A percentile compares a stretch with the other conserved stretches of the same genome.
These are phyloP conservation scores for Rhinoderma darwinii DNA, from an alignment of 2,113 vertebrate genomes.

Conservation along the genomic window DNA sequence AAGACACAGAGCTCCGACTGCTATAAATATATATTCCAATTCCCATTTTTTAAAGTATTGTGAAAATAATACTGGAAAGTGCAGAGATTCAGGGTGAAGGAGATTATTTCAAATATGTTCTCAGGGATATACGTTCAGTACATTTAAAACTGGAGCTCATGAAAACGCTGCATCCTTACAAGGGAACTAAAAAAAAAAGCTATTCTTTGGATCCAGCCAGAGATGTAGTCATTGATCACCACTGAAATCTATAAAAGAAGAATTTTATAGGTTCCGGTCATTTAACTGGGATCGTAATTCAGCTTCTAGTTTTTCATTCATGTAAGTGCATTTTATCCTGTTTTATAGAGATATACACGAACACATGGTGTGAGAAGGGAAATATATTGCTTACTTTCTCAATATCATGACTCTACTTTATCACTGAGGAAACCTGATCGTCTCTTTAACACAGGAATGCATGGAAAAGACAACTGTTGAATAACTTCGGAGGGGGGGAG, in stretches of 20 bases:
- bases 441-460: slow-evolving; percentile 59
- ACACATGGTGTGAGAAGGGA: slow-evolving; percentile 41
- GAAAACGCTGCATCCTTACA: neutral
- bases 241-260: slow-evolving; percentile 1
- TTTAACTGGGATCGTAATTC: slow-evolving; percentile 7
- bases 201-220: slow-evolving; percentile 12
- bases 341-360: slow-evolving; percentile 24
- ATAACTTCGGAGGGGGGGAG: slow-evolving; percentile 27
- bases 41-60: neutral
- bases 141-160: neutral
- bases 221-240: neutral
- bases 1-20: neutral
- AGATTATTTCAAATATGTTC: slow-evolving; percentile 24
- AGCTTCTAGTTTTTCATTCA: slow-evolving; percentile 39
- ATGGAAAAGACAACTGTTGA: slow-evolving; percentile 58
- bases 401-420: slow-evolving; percentile 51
- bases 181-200: neutral
- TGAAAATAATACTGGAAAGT: slow-evolving; percentile 1
- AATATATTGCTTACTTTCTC: slow-evolving; percentile 28
- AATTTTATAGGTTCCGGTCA: slow-evolving; percentile 43
- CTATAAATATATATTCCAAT: neutral
- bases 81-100: neutral
- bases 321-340: slow-evolving; percentile 38
- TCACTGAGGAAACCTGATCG: slow-evolving; percentile 57
- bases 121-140: slow-evolving; percentile 4